Percentiles rank a stretch among this genome's conserved stretches.
These are phyloP conservation scores for Hippocampus mohnikei DNA, from an alignment of 2,113 vertebrate species.

Conservation along the genomic window DNA sequence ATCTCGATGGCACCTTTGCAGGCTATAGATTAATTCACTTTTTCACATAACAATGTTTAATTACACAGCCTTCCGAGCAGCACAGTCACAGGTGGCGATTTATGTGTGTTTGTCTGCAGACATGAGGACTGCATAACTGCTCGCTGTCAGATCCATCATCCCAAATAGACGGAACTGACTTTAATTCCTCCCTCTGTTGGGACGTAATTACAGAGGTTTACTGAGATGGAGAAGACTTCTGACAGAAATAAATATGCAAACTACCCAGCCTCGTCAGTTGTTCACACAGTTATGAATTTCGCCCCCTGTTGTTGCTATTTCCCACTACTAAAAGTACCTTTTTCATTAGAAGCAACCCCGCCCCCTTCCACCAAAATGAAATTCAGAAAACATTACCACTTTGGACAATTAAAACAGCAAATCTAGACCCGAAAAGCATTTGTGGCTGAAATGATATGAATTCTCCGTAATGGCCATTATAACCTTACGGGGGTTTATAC, in stretches of 20 bases:
- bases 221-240: slow-evolving; percentile 64
- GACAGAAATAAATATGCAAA: slow-evolving; percentile 44
- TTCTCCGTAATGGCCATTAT: slow-evolving; percentile 36
- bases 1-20: slow-evolving; percentile 66
- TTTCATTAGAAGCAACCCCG: neutral
- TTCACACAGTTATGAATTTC: slow-evolving; percentile 23
- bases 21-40: slow-evolving; percentile 67
- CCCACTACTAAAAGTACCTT: slow-evolving; percentile 16
- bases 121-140: slow-evolving; percentile 70
- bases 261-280: slow-evolving; percentile 9
- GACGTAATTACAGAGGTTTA: slow-evolving; percentile 70
- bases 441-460: slow-evolving; percentile 15
- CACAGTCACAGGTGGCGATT: slow-evolving; percentile 60
- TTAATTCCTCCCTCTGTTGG: slow-evolving; percentile 66
- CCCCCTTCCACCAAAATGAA: slow-evolving; percentile 5
- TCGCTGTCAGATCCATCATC: slow-evolving; percentile 66
- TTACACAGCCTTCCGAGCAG: slow-evolving; percentile 68
- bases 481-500: slow-evolving; percentile 31
- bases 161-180: slow-evolving; percentile 60
- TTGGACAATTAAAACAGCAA: neutral
- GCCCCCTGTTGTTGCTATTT: slow-evolving; percentile 23
- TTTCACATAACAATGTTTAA: slow-evolving; percentile 71
- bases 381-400: neutral
- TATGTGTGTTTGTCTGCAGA: slow-evolving; percentile 69
- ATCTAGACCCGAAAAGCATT: neutral